Percentiles rank a stretch among this genome's conserved stretches.
Conservation (phyloP, 53 echinoderm and acorn worm species). For the Temnopleurus reevesii region DNA sequence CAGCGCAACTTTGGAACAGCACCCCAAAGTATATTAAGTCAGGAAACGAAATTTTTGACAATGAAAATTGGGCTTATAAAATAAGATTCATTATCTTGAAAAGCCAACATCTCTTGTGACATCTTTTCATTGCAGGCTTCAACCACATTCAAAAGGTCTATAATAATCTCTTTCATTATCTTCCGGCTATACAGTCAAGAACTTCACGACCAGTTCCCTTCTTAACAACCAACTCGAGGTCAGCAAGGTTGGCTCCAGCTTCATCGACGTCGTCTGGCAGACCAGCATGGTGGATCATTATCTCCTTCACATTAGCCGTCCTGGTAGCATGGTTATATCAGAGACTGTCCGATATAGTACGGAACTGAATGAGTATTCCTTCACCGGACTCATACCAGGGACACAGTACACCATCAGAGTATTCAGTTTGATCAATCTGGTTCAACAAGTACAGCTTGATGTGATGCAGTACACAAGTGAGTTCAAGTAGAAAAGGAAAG, state of each 20-base stretch:
- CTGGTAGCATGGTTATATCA: background rate
- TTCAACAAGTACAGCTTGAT: background rate
- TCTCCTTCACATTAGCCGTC: background rate
- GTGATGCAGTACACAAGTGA: conserved; percentile 27
- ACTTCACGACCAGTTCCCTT: background rate
- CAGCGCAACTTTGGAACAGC: no score
- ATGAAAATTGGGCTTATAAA: no score
- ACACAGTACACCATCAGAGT: background rate
- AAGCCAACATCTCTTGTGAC: no score
- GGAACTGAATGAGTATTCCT: background rate
- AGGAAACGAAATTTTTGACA: no score
- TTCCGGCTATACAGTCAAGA: background rate
- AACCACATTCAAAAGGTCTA: no score
- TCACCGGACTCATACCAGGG: background rate
- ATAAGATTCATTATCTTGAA: no score
- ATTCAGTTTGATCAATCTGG: background rate
- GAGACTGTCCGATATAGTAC: background rate
- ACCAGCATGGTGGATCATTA: background rate
- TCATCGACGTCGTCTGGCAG: conserved; percentile 35
- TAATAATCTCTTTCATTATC: no score
- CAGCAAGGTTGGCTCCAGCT: background rate
- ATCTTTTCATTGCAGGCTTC: no score
- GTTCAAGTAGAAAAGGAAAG: no score
- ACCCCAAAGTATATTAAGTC: no score
- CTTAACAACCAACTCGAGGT: background rate